Conservation (phyloP, 2,888 invertebrate species). For the Netelia fuscicornis region DNA sequence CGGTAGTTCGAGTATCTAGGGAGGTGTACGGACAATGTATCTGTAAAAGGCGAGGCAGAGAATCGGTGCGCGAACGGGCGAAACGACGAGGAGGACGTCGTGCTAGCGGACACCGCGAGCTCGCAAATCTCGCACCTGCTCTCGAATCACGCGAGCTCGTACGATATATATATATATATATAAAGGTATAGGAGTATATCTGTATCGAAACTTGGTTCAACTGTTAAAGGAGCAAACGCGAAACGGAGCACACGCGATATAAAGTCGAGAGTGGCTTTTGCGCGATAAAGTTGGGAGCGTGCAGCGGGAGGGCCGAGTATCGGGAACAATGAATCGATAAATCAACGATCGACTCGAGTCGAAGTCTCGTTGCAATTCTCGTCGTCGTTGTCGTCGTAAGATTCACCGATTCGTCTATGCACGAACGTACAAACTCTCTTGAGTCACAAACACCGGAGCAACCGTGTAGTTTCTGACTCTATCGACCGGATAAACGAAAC, state of each 20-base stretch:
- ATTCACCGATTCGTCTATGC: constrained; percentile 42
- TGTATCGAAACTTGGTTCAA: constrained; percentile 25
- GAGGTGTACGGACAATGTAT: constrained; percentile 57
- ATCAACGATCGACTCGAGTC: constrained; percentile 59
- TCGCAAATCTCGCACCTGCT: constrained; percentile 68
- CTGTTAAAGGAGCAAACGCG: constrained; percentile 41
- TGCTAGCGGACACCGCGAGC: constrained; percentile 42
- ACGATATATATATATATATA: constrained; percentile 23
- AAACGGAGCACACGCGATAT: neutral
- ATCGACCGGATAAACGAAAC: constrained; percentile 35
- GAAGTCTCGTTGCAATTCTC: constrained; percentile 28
- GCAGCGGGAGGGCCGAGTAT: constrained; percentile 24
- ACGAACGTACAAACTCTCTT: neutral
- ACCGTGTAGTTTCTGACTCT: constrained; percentile 6
- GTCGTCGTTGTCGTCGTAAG: constrained; percentile 28
- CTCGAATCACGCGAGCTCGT: constrained; percentile 64
- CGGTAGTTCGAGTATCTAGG: constrained; percentile 36
- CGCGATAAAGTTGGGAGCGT: constrained; percentile 23
- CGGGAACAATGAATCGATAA: constrained; percentile 67
- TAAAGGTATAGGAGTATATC: neutral
- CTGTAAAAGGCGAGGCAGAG: constrained; percentile 48
- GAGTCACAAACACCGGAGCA: neutral
- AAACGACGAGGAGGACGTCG: constrained; percentile 17
- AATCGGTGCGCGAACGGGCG: constrained; percentile 4
- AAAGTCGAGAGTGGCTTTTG: constrained; percentile 26